Conservation (phyloP, 37 sponge, comb jelly and placozoan species). For the Beroe ovata region DNA sequence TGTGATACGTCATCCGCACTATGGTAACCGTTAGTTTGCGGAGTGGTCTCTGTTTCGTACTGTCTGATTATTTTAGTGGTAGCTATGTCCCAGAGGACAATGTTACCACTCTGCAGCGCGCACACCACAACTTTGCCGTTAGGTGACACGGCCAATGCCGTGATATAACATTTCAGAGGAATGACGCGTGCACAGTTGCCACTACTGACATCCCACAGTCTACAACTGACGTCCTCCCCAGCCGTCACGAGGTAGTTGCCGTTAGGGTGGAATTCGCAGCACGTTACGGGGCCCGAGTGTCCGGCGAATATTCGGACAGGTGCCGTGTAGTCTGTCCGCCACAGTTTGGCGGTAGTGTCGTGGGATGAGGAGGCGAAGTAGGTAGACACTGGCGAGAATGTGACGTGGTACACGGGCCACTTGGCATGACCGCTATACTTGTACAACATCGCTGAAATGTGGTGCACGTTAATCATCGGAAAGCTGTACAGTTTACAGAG, state of each 20-base stretch:
- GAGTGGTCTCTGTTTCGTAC: background rate
- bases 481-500: too few relatives aligned
- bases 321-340: constrained; percentile 27
- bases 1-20: background rate
- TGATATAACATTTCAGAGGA: background rate
- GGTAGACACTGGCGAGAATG: constrained; percentile 45
- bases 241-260: constrained; percentile 42
- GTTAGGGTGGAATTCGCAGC: constrained; percentile 56
- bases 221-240: constrained; percentile 34
- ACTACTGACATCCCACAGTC: constrained; percentile 60
- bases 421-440: constrained; percentile 43
- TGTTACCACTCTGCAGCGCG: background rate
- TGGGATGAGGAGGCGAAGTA: constrained; percentile 48
- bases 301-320: constrained; percentile 35
- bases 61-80: background rate
- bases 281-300: constrained; percentile 26
- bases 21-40: constrained; percentile 51
- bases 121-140: constrained; percentile 40
- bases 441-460: constrained; percentile 4
- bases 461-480: too few relatives aligned
- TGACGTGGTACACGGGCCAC: constrained; percentile 60
- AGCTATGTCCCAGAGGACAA: constrained; percentile 26
- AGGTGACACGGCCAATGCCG: constrained; percentile 23
- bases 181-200: constrained; percentile 62
- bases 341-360: constrained; percentile 54